Evolutionary conservation across 2,888 invertebrate species (phyloP), one percentile per base, ranked within the genome.

Genomic region (Synanthedon andrenaeformis): DNA sequence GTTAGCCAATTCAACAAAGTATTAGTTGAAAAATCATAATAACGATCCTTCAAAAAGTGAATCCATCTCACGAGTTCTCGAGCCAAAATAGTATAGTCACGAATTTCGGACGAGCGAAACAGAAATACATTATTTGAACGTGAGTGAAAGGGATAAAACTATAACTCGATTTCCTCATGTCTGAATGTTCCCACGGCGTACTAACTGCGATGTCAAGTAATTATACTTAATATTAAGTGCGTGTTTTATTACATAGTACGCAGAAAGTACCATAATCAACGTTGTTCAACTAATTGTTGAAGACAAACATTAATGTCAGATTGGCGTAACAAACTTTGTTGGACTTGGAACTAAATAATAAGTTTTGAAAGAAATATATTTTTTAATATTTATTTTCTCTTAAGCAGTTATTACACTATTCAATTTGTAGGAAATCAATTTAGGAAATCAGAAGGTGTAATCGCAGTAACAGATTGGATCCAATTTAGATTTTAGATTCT

Each of bases 81-180:
- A 70, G 63, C 66, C 74, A 63, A 73, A 79, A 81, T 76, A 69
- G 71, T 73, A 71, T 41, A 74, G 82, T 82, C 84, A 84, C 83
- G 83, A 83, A 79, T 77, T 73, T 72, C 56, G 64, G 66, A 55
- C 42, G 70, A 73, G 52, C 58, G 60, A 57, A 71, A 72, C 49
- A 48, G 58, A 6, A 8, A 13, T 55, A 66, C 62, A 23, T 5
- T 51, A 45, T 51, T 19, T 12, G 1, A 13, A 10, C 41, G 65
- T 19, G 12, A n/a, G 55, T 72, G 53, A 56, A 64, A 55, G 72
- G 67, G 2, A 52, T 23, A 55, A 53, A 56, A 63, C 19, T 42
- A 56, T 59, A 45, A 51, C 55, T 10, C 42, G 23, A 63, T 64
- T 69, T 73, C 67, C 64, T 65, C 67, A 62, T 64, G 63, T 61